Conservation (phyloP, 2,888 invertebrate genomes). For the Pandemis corylana region DNA sequence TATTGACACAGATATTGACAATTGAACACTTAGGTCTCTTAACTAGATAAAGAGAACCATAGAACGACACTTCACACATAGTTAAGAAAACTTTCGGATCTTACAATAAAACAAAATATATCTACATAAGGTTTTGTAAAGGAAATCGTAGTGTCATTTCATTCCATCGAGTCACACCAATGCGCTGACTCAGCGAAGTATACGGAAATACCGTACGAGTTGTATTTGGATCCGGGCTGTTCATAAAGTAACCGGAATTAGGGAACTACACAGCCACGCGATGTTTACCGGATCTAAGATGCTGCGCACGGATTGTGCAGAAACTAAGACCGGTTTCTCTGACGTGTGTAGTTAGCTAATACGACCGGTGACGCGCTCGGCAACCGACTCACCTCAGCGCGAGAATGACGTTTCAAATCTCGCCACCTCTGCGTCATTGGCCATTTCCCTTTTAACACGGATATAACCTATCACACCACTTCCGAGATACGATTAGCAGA, state of each 20-base stretch:
- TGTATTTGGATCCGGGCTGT: neutral
- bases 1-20: too few species aligned
- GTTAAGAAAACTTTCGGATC: too few species aligned
- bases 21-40: too few species aligned
- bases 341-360: slow-evolving; percentile 33
- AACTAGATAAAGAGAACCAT: too few species aligned
- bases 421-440: slow-evolving; percentile 22
- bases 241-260: slow-evolving; percentile 27
- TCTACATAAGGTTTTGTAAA: too few species aligned
- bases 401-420: slow-evolving; percentile 30
- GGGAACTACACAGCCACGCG: slow-evolving; percentile 23
- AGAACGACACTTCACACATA: too few species aligned
- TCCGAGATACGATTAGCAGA: slow-evolving; percentile 25
- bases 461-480: slow-evolving; percentile 25
- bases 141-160: neutral
- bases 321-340: slow-evolving; percentile 33
- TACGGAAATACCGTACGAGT: slow-evolving; percentile 8
- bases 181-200: slow-evolving; percentile 8
- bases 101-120: too few species aligned
- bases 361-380: slow-evolving; percentile 3
- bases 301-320: slow-evolving; percentile 24
- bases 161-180: neutral
- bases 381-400: slow-evolving; percentile 5
- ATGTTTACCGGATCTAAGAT: slow-evolving; percentile 31
- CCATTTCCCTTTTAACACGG: slow-evolving; percentile 13